A percentile compares a stretch with the other conserved stretches of the same genome.
phyloP scores from a whole-genome alignment of 2,113 vertebrate species.

The Parus major region DNA sequence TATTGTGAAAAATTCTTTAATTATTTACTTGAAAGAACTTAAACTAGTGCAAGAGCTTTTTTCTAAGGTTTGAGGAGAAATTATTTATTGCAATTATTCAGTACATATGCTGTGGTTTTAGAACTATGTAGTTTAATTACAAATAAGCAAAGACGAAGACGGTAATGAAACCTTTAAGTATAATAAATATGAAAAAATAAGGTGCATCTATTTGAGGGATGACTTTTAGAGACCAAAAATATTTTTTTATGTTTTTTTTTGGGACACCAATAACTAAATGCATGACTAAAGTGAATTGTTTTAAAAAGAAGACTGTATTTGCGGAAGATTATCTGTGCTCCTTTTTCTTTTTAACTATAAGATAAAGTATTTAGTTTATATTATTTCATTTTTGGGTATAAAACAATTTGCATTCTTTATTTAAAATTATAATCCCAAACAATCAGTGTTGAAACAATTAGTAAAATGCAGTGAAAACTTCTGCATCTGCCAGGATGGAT shows the following conservation, averaged over 20 bases:
- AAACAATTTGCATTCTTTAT: background rate
- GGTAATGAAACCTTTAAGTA: background rate
- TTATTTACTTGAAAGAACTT: background rate
- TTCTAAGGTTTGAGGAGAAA: background rate
- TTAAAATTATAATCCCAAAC: background rate
- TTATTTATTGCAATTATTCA: background rate
- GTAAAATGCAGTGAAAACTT: background rate
- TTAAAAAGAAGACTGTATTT: background rate
- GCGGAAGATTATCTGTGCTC: fast-evolving
- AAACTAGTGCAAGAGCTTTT: background rate
- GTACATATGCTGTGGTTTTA: background rate
- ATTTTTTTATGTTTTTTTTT: background rate
- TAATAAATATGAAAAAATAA: background rate
- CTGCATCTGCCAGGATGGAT: fast-evolving
- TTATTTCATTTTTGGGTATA: background rate
- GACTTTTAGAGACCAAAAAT: background rate
- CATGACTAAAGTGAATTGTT: background rate
- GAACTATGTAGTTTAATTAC: background rate
- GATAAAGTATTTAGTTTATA: background rate
- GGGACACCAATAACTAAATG: background rate
- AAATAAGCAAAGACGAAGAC: background rate
- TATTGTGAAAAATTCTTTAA: background rate
- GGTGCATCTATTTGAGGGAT: fast-evolving
- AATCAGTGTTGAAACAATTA: background rate
- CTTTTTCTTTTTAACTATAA: background rate